These are phyloP conservation scores for Pitangus sulphuratus DNA, from an alignment of 2,797 vertebrate species.

Conservation along the genomic window DNA sequence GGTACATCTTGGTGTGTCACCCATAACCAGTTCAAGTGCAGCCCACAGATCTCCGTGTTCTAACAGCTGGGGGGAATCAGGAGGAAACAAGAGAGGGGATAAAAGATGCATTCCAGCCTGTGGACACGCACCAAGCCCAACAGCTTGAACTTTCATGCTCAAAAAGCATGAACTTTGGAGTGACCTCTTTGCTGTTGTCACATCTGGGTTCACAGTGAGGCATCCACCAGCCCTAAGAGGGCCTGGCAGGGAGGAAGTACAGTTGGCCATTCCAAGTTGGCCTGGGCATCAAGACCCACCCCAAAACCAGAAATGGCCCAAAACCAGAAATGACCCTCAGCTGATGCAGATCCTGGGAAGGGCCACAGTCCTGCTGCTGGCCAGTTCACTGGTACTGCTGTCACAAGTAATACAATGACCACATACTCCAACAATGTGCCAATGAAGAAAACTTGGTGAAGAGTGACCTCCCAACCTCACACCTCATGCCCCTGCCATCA, in stretches of 20 bases:
- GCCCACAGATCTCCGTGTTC: background rate
- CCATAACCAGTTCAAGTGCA: fast-evolving
- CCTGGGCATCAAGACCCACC: background rate
- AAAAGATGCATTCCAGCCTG: fast-evolving
- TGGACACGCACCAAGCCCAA: background rate
- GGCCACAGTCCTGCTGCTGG: background rate
- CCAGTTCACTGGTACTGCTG: background rate
- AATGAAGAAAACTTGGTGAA: background rate
- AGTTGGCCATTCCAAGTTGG: background rate
- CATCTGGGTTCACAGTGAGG: background rate
- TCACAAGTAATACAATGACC: fast-evolving
- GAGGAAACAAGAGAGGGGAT: background rate
- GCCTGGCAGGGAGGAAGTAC: fast-evolving
- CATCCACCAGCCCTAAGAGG: background rate
- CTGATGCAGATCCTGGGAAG: background rate
- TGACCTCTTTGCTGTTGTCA: fast-evolving
- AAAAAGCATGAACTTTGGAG: background rate
- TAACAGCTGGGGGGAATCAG: background rate
- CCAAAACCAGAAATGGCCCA: background rate
- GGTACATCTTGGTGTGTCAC: background rate
- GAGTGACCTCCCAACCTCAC: background rate
- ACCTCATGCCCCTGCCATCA: background rate
- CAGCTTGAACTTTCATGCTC: background rate
- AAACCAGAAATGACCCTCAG: background rate
- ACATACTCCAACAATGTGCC: background rate